Percentiles rank a stretch among this genome's conserved stretches.
phyloP scores from a whole-genome alignment of 2,888 invertebrate genomes.

The Eretmocerus hayati region DNA sequence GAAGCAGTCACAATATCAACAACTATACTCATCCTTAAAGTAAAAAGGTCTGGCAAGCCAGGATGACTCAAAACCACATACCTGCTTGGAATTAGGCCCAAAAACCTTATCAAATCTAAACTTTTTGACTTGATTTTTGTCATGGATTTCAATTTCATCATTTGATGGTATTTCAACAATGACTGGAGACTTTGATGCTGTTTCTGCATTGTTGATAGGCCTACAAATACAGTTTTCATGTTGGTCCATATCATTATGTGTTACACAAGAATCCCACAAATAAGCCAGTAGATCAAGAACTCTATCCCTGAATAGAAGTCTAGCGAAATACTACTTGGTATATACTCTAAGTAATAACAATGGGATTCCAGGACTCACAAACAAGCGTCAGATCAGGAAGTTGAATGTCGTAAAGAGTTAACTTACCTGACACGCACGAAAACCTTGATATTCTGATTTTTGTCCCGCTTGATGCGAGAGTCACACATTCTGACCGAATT shows the following conservation, averaged over 20 bases:
- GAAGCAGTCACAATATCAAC: conserved; percentile 14
- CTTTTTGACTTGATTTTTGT: conserved; percentile 59
- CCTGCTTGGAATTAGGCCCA: conserved; percentile 72
- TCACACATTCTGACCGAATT: conserved; percentile 29
- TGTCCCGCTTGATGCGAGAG: conserved; percentile 46
- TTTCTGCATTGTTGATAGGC: conserved; percentile 69
- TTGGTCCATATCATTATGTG: no score
- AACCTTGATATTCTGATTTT: conserved; percentile 80
- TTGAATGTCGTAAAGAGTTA: no score
- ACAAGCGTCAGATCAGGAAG: no score
- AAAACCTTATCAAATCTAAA: conserved; percentile 85
- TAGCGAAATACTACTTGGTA: no score
- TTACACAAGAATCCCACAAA: no score
- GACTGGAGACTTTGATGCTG: conserved; percentile 58
- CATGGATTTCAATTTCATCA: conserved; percentile 60
- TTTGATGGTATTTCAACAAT: conserved; percentile 63
- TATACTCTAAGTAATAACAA: no score
- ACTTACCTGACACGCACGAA: conserved; percentile 77
- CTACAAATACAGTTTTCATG: no score
- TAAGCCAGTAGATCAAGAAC: no score
- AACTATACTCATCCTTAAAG: not conserved
- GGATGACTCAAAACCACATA: no score
- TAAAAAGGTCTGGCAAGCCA: no score
- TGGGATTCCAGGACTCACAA: no score
- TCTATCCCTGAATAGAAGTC: no score